Percentiles rank a stretch among this genome's conserved stretches.
These are phyloP conservation scores for Molossus molossus DNA, from an alignment of 2,797 vertebrate species.

Conservation along the genomic window DNA sequence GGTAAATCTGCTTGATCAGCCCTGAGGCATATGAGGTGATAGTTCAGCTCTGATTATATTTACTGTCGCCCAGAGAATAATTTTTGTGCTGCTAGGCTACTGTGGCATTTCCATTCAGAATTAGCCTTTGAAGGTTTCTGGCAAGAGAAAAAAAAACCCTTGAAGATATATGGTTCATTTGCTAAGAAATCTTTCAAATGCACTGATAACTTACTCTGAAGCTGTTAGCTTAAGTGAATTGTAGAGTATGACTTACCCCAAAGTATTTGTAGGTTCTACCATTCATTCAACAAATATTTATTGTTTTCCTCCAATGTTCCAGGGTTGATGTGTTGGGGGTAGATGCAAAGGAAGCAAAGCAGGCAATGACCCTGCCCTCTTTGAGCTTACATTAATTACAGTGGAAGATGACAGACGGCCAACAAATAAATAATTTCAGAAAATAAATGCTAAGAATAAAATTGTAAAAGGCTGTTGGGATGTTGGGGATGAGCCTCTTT, in stretches of 20 bases:
- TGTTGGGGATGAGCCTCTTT: constrained; percentile 30
- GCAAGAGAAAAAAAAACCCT: constrained; percentile 21
- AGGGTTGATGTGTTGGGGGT: neutral
- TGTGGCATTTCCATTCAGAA: constrained; percentile 55
- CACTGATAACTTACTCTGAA: constrained; percentile 46
- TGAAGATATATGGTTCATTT: constrained; percentile 29
- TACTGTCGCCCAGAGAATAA: constrained; percentile 30
- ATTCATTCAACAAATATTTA: constrained; percentile 59
- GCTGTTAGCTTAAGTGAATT: constrained; percentile 13
- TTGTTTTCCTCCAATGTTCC: constrained; percentile 36
- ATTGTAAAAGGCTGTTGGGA: neutral
- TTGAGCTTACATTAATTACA: constrained; percentile 13
- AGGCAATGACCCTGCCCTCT: neutral
- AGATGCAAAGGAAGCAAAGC: constrained; percentile 44
- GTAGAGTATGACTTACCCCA: constrained; percentile 1
- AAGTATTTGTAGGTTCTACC: constrained; percentile 46
- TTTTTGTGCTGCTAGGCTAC: constrained; percentile 52
- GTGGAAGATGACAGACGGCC: neutral
- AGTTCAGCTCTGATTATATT: constrained; percentile 54
- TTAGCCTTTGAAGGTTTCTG: constrained; percentile 54
- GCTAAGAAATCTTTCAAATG: constrained; percentile 29
- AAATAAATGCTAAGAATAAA: constrained; percentile 43
- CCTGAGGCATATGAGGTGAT: neutral
- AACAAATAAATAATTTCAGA: constrained; percentile 59
- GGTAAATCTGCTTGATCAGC: constrained; percentile 41